phyloP scores from a whole-genome alignment of 2,888 invertebrate genomes.

The Spodoptera picta region DNA sequence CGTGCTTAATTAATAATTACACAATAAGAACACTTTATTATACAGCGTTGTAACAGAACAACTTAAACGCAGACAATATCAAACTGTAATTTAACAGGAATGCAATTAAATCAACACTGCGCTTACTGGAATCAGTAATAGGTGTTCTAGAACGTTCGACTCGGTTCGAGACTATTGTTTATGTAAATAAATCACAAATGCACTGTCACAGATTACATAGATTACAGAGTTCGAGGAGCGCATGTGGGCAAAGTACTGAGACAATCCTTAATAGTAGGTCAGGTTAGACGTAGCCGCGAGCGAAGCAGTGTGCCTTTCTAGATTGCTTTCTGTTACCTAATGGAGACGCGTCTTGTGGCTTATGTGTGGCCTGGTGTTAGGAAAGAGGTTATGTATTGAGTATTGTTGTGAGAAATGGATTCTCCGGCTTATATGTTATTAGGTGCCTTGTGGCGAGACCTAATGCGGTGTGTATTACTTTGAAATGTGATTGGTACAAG shows the following conservation, averaged over 20 bases:
- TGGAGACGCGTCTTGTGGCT: slow-evolving; percentile 51
- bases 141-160: slow-evolving; percentile 56
- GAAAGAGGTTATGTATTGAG: slow-evolving; percentile 36
- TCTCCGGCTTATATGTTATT: slow-evolving; percentile 6
- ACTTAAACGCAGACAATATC: slow-evolving; percentile 40
- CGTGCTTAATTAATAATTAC: slow-evolving; percentile 48
- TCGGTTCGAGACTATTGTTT: slow-evolving; percentile 73
- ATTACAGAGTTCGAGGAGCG: slow-evolving; percentile 78
- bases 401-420: slow-evolving; percentile 32
- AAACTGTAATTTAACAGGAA: slow-evolving; percentile 53
- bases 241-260: slow-evolving; percentile 78
- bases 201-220: slow-evolving; percentile 84
- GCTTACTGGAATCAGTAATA: slow-evolving; percentile 74
- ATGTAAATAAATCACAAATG: slow-evolving; percentile 84
- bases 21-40: slow-evolving; percentile 38
- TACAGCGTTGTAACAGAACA: slow-evolving; percentile 21
- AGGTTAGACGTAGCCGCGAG: slow-evolving; percentile 73
- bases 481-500: too few relatives aligned
- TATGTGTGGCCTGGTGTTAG: slow-evolving; percentile 43
- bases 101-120: slow-evolving; percentile 64
- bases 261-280: slow-evolving; percentile 84
- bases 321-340: slow-evolving; percentile 62
- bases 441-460: slow-evolving; percentile 1
- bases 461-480: slow-evolving; percentile 13
- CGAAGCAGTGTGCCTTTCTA: slow-evolving; percentile 55